Percentiles rank a stretch among this genome's conserved stretches.
Conservation (phyloP, 1,140 invertebrate genomes). For the Pseudomyrmex pallidus region DNA sequence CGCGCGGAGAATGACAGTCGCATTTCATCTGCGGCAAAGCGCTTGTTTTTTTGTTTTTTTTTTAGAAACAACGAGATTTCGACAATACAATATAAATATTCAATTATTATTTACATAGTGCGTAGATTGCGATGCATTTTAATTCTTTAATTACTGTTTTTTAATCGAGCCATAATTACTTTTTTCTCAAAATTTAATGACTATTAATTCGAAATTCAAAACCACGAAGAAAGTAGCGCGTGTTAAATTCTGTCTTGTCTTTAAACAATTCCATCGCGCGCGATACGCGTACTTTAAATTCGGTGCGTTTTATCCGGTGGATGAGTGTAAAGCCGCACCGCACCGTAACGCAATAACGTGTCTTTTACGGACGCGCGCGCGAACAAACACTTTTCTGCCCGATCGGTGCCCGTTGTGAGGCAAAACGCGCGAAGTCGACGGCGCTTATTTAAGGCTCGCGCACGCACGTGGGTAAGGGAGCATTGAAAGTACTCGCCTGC, state of each 20-base stretch:
- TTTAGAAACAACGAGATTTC: neutral
- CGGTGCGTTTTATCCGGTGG: neutral
- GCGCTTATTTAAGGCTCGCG: slow-evolving; percentile 45
- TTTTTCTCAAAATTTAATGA: no score
- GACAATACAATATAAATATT: neutral
- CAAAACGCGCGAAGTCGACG: slow-evolving; percentile 18
- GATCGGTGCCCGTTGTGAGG: slow-evolving; percentile 10
- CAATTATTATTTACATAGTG: no score
- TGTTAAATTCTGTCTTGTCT: neutral
- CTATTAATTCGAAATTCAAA: no score
- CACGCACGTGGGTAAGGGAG: slow-evolving; percentile 53
- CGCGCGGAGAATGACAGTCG: neutral
- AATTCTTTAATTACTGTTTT: no score
- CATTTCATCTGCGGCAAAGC: neutral
- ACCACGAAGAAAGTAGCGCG: no score
- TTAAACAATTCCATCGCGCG: neutral
- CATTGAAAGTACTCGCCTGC: slow-evolving; percentile 46
- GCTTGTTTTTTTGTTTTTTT: neutral
- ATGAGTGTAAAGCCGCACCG: slow-evolving; percentile 36
- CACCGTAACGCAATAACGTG: slow-evolving; percentile 17
- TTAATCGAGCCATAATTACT: no score
- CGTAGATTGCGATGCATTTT: no score
- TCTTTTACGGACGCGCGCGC: slow-evolving; percentile 26
- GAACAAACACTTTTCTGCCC: slow-evolving; percentile 19
- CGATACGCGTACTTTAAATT: slow-evolving; percentile 22